Conservation (phyloP, 2,888 invertebrate genomes). For the Ectobius pallidus region DNA sequence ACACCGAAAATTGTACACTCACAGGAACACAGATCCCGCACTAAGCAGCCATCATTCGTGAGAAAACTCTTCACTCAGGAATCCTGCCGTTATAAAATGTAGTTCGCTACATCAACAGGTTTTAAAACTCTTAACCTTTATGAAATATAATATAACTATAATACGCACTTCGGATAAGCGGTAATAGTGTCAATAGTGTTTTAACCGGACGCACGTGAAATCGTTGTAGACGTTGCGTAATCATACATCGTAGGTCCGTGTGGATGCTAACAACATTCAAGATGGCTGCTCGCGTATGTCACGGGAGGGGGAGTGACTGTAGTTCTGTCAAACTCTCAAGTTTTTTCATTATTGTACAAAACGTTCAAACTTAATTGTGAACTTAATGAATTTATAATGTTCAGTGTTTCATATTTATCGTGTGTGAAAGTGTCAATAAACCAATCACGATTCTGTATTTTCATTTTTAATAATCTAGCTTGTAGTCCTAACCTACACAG, state of each 20-base stretch:
- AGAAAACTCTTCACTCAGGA: slow-evolving; percentile 17
- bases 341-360: no score
- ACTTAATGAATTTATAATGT: no score
- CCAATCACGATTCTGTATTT: no score
- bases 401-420: no score
- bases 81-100: slow-evolving; percentile 24
- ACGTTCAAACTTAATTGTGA: no score
- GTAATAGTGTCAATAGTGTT: background rate
- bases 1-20: slow-evolving; percentile 27
- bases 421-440: no score
- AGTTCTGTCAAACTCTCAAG: background rate
- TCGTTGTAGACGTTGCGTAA: slow-evolving; percentile 8
- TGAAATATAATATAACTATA: background rate
- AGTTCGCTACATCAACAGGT: slow-evolving; percentile 19
- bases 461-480: no score
- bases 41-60: slow-evolving; percentile 29
- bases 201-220: slow-evolving; percentile 14
- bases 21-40: slow-evolving; percentile 20
- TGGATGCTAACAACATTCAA: slow-evolving; percentile 20
- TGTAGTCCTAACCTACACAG: no score
- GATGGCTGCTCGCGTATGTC: background rate
- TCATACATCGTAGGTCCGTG: background rate
- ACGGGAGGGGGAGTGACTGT: slow-evolving; percentile 8
- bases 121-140: background rate
- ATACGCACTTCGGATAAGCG: background rate